Evolutionary conservation across 2,888 invertebrate species (phyloP), one percentile per base, ranked within the genome.

Genomic region (Alviniconcha strummeri): DNA sequence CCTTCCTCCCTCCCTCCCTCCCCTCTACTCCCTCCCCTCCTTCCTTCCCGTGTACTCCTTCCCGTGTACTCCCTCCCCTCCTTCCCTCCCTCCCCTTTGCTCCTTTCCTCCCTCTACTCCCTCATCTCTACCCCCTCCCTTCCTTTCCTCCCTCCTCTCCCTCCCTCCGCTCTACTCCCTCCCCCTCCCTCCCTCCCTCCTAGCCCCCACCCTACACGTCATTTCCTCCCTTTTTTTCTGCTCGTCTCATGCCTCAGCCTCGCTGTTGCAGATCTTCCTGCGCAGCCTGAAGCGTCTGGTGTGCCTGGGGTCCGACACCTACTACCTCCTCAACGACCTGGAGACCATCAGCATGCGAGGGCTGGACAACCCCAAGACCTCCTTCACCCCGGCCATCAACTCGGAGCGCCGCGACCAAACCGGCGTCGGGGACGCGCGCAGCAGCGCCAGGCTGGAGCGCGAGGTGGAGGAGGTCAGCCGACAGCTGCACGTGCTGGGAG

Each of bases 271-370:
- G 91, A 83, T 91, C 79, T 91, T 91, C 82, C 86, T 92, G 76
- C 87, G 90, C 54, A 88, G 90, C 17, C 84, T 92, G 67, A 89
- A 89, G 74, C 88, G 89, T 13, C 80, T 92, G 15, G 90, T 90
- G 3, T 91, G 91, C 86, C 85, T 91, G 7, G 90, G 89, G 8
- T 89, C 88, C 17, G 90, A 91, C 81, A 89, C 86, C 11, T 92
- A 92, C 85, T 90, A 90, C 78, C 90, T 90, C 2, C 84, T 92
- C 71, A 89, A 89, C 67, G 91, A 91, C 78, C 84, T 87, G 57
- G 91, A 92, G 81, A 86, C 90, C 7, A 87, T 92, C 13, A 88
- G 88, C 19, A 88, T 92, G 87, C 85, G 89, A 67, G 89, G 90
- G 9, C 86, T 92, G 54, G 90, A 92, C 81, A 87, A 89, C 52